Base-by-base conservation (phyloP, 2,888 invertebrate species). In the Galeopsomyia nigrocyanea region DNA sequence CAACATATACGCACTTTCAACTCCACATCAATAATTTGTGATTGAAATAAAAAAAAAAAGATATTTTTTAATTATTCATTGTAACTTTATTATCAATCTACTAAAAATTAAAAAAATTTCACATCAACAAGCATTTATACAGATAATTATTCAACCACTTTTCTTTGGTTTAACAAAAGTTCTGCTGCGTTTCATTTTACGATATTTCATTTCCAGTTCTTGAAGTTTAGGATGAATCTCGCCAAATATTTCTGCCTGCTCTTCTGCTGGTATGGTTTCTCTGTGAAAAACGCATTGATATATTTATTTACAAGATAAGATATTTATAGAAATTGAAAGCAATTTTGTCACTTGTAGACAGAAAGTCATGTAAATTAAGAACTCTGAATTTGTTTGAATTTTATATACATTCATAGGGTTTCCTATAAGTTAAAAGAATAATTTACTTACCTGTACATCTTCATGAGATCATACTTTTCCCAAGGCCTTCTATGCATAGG, bases 401-500 rank as follows among this genome's bases (percentile, higher is more conserved):
- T 56, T 31, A 26, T 31, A 16, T 21, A n/a, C 16, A 21, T n/a
- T 31, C n/a, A 22, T 50, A 49, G 3, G 13, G 46, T 5, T n/a
- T 19, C 39, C 22, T 19, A 56, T 21, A 51, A 57, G 63, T 31
- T 16, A 62, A 51, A 49, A 66, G 57, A 21, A 66, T 31, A 21
- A 16, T 58, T 66, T 65, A 14, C 50, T 56, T 86, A 92, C 90
- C 97, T 93, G 86, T 98, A 98, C 73, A 93, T 90, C 85, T 94
- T 94, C 97, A 99, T 97, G 66, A 99, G 88, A 87, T 99, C 98
- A 87, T 92, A 95, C 88, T 96, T 94, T 83, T 95, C 95, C 92
- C 94, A 95, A 0, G 95, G 95, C 77, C 89, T 93, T 56, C 89
- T 90, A 47, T 89, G 83, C 65, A 89, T 83, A 76, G 90, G 88